A percentile compares a stretch with the other conserved stretches of the same genome.
phyloP scores from a whole-genome alignment of 2,113 vertebrate genomes.

The Columba livia region DNA sequence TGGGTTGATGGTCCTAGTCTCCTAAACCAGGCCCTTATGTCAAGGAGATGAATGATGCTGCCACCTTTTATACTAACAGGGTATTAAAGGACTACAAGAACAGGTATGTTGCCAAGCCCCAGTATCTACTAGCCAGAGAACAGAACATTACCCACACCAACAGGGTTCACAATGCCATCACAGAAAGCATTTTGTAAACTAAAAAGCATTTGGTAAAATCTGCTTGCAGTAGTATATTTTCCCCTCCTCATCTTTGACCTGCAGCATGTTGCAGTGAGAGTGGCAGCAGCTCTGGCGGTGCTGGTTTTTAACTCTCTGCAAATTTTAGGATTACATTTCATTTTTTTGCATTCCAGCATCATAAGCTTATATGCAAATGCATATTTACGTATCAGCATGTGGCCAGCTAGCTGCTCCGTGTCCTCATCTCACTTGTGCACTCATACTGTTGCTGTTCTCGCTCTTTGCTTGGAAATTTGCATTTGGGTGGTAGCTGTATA shows the following conservation, averaged over 20 bases:
- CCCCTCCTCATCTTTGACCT: not conserved
- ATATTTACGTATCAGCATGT: fast-evolving
- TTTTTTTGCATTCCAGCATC: not conserved
- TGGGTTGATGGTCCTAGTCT: slow-evolving; percentile 79
- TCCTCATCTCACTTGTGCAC: not conserved
- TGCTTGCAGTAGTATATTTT: not conserved
- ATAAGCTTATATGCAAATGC: not conserved
- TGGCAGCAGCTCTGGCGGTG: not conserved
- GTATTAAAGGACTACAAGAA: slow-evolving; percentile 98
- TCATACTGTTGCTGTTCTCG: not conserved
- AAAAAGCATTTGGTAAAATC: not conserved
- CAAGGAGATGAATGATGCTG: slow-evolving; percentile 99
- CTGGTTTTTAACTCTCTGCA: not conserved
- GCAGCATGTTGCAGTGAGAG: not conserved
- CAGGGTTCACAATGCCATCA: not conserved
- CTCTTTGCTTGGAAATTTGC: not conserved
- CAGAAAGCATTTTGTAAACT: not conserved
- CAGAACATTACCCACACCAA: not conserved
- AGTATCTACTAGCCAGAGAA: not conserved
- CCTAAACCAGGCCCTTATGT: slow-evolving; percentile 96
- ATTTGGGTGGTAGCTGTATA: not conserved
- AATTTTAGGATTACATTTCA: not conserved
- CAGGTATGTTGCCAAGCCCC: slow-evolving; percentile 79
- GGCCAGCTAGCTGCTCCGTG: not conserved
- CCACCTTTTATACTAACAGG: slow-evolving; percentile 98